Percentiles rank a stretch among this genome's conserved stretches.
These are phyloP conservation scores for Karalla daura DNA, from an alignment of 2,797 vertebrate species.

Conservation along the genomic window DNA sequence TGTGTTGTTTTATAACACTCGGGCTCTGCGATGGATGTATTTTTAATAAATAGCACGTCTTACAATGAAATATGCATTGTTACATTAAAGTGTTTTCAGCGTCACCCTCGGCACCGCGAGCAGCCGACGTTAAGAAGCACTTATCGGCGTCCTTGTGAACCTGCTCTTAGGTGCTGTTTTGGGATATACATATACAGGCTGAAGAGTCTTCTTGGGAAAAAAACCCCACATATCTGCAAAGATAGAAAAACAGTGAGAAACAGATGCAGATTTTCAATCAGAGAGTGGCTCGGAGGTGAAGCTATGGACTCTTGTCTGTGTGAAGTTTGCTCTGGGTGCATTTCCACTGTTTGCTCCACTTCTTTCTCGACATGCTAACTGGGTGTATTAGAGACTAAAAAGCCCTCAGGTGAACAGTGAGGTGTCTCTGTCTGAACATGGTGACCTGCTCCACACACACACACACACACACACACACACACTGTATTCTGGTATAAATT, in stretches of 20 bases:
- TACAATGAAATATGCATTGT: neutral
- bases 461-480: too few species aligned
- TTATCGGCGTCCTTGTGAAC: neutral
- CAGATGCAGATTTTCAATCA: neutral
- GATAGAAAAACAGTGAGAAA: neutral
- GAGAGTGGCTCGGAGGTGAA: neutral
- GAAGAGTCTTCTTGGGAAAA: neutral
- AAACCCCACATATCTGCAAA: neutral
- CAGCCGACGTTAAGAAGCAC: neutral
- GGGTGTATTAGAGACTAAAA: slow-evolving; percentile 23
- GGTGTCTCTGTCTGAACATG: slow-evolving; percentile 8
- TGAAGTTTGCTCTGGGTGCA: slow-evolving; percentile 15
- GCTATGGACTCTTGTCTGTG: slow-evolving; percentile 16
- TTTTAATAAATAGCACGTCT: neutral
- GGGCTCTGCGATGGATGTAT: neutral
- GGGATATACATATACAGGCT: neutral
- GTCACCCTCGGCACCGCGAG: neutral
- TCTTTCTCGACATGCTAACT: slow-evolving; percentile 7
- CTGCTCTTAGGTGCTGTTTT: neutral
- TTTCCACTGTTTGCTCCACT: slow-evolving; percentile 19
- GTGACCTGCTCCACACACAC: neutral
- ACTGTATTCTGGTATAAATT: neutral
- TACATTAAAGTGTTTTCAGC: neutral
- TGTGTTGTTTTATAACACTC: neutral
- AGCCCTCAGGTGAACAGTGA: neutral